Base-by-base conservation (phyloP, 2,113 vertebrate species). In the Plotosus lineatus region DNA sequence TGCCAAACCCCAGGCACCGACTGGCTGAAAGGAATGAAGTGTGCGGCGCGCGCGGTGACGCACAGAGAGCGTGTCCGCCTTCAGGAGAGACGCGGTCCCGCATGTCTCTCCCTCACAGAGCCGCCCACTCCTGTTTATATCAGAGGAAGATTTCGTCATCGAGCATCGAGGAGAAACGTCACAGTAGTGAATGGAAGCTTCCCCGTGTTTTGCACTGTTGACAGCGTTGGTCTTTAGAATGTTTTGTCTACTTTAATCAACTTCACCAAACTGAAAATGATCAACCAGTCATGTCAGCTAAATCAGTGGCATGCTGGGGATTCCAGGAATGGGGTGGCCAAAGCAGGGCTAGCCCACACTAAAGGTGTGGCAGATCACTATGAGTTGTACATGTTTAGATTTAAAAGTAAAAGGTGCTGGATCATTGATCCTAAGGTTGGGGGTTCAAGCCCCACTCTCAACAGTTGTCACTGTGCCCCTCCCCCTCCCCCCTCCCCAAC, bases 71-170 rank as follows among this genome's bases (percentile, higher is more conserved):
- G 68, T 26, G 55, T 81, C 42, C 33, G 6, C 28, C 63, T 79
- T 68, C 21, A 65, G 42, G 33, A 55, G 56, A 44, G 51, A 87
- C 72, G 75, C 48, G 78, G 42, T 73, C 42, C 80, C 63, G 63
- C 2, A 80, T 73, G 55, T 86, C 42, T 38, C 78, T 63, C 84
- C 83, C 17, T 81, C 68, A 69, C 79, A 55, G 50, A 56, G 82
- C 79, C 84, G 88, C 76, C 69, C 88, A 36, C 83, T 73, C 65
- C 33, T 69, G 88, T 92, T 95, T 96, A 94, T 95, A 96, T 93
- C 91, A 90, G 87, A 87, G 87, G 88, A 73, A 90, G 90, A 88
- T 90, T 91, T 93, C 93, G 94, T 97, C 95, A 95, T n/a, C n/a
- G 92, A 93, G 90, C 85, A 82, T 82, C 36, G 87, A 87, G 77